Conservation (phyloP, 2,113 vertebrate genomes). For the Cyanoramphus novaezelandiae region DNA sequence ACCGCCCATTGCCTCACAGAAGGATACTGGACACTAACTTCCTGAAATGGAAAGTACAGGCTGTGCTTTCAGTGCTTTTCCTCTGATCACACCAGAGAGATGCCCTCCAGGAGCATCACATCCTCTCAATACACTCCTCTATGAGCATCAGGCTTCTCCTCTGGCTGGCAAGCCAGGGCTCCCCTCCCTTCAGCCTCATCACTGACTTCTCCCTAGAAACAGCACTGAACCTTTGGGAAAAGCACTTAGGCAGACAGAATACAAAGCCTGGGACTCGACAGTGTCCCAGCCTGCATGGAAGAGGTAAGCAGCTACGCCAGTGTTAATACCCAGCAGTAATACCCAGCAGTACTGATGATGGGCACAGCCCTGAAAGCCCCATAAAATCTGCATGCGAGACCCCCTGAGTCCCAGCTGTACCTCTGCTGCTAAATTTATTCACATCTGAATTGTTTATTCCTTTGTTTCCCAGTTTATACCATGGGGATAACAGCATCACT, state of each 20-base stretch:
- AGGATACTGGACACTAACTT: not conserved
- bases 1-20: not conserved
- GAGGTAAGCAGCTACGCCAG: not conserved
- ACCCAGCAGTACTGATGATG: not conserved
- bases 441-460: not conserved
- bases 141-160: not conserved
- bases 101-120: not conserved
- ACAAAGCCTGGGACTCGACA: not conserved
- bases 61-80: not conserved
- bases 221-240: not conserved
- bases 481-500: fast-evolving
- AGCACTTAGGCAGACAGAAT: not conserved
- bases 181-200: not conserved
- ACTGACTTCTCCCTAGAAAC: not conserved
- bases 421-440: not conserved
- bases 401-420: not conserved
- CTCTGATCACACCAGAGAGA: not conserved
- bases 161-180: not conserved
- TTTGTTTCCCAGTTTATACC: not conserved
- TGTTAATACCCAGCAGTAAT: too few species aligned
- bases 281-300: not conserved
- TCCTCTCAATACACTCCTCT: not conserved
- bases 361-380: not conserved
- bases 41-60: not conserved
- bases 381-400: not conserved